Conservation (phyloP, 1,140 invertebrate genomes). For the Leptopilina boulardi region DNA sequence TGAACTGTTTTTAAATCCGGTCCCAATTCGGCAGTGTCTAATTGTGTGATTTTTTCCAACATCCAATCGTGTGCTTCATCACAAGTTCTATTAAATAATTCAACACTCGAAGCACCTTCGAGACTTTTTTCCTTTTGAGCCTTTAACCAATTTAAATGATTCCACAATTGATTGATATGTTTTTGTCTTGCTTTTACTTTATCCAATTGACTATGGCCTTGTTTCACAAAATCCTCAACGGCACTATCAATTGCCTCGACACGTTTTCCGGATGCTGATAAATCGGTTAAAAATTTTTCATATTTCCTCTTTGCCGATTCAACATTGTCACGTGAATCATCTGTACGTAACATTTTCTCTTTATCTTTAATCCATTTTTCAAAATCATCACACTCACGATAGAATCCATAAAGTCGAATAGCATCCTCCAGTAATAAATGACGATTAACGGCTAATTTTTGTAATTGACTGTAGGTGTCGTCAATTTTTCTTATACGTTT, state of each 20-base stretch:
- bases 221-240: constrained; percentile 89
- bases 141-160: constrained; percentile 91
- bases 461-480: constrained; percentile 86
- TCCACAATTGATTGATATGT: constrained; percentile 92
- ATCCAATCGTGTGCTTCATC: constrained; percentile 96
- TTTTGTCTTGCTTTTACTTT: constrained; percentile 88
- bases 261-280: constrained; percentile 93
- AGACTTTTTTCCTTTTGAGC: constrained; percentile 93
- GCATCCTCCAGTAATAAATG: constrained; percentile 93
- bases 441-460: constrained; percentile 86
- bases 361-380: constrained; percentile 98
- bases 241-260: constrained; percentile 92
- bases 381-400: constrained; percentile 98
- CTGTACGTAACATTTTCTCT: constrained; percentile 89
- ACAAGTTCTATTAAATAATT: constrained; percentile 94
- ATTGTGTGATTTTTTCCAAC: constrained; percentile 91
- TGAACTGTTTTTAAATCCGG: constrained; percentile 94
- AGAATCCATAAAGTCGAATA: constrained; percentile 94
- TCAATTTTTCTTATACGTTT: constrained; percentile 89
- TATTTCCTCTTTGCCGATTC: constrained; percentile 96
- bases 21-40: constrained; percentile 87
- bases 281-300: constrained; percentile 96
- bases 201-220: constrained; percentile 92
- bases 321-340: constrained; percentile 92
- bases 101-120: constrained; percentile 94